phyloP scores from a whole-genome alignment of 2,888 invertebrate species.

The Melieria picta region DNA sequence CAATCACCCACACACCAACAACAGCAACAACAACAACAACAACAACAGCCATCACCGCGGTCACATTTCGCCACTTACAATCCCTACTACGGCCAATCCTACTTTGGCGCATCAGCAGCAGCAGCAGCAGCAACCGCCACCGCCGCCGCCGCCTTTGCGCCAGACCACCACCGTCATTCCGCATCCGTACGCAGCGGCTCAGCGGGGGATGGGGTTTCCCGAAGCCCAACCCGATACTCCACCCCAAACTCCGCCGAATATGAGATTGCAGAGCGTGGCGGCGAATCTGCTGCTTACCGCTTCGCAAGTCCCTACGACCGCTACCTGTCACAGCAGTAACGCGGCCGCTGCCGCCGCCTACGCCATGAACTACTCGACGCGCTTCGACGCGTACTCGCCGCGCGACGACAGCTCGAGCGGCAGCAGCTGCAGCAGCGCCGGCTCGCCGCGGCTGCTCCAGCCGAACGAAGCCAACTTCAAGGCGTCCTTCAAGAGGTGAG shows the following conservation, averaged over 20 bases:
- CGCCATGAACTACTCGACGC: conserved; percentile 45
- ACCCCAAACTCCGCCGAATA: conserved; percentile 93
- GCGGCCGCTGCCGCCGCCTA: conserved; percentile 40
- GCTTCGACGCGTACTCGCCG: conserved; percentile 59
- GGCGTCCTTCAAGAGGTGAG: conserved; percentile 89
- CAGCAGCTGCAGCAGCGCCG: conserved; percentile 50
- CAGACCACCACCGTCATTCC: conserved; percentile 51
- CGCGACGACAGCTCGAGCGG: conserved; percentile 56
- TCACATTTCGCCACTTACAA: conserved; percentile 65
- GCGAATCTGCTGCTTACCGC: conserved; percentile 76
- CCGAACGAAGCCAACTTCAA: conserved; percentile 74
- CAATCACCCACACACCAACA: conserved; percentile 54
- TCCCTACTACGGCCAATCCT: conserved; percentile 55
- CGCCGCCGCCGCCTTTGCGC: conserved; percentile 44
- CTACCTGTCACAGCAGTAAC: conserved; percentile 67
- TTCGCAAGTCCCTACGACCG: conserved; percentile 70
- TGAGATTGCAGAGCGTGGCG: conserved; percentile 86
- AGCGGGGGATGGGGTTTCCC: conserved; percentile 78
- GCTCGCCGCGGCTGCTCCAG: conserved; percentile 43
- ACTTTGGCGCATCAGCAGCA: conserved; percentile 38
- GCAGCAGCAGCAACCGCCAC: conserved; percentile 43
- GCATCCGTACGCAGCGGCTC: conserved; percentile 59
- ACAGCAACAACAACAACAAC: conserved; percentile 53
- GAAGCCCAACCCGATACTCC: conserved; percentile 89
- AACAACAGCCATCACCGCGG: conserved; percentile 52